Evolutionary conservation across 2,113 vertebrate species (phyloP), one percentile per base, ranked within the genome.

Genomic region (Ctenomys sociabilis): DNA sequence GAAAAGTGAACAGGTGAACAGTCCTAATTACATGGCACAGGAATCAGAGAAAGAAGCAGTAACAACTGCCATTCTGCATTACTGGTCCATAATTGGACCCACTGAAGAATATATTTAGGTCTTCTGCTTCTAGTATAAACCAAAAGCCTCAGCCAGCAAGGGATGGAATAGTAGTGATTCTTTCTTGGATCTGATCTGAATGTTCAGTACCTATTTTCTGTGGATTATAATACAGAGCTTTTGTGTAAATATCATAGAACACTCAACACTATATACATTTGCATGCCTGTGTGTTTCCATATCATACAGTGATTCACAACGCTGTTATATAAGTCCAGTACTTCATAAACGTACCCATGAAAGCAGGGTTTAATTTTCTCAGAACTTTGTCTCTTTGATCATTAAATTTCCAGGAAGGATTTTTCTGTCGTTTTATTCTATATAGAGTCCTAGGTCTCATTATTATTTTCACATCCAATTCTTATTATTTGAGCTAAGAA

Each of bases 401-500:
- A 26, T 85, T 21, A 61, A 26, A 57, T 88, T 37, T 32, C 1
- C 2, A 49, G 1, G 66, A 59, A 64, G 10, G 3, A n/a, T 1
- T 12, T 61, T 9, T 8, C 11, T 45, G 1, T 28, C 3, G 8
- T 32, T 5, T 3, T 8, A 2, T 43, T 4, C 30, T 75, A 4
- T 17, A 19, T 14, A 40, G 32, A 70, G 8, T 88, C 17, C 37
- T 13, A 17, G 10, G 72, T 86, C 3, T 87, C n/a, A 78, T 72
- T 80, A 84, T 64, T 75, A 54, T 63, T 45, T 11, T 49, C 7
- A 22, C 5, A 63, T 54, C 11, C 66, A 11, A 30, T 9, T 45
- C 37, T 49, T 16, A 4, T 10, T 73, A 94, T 75, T 75, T 82
- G 17, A 7, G 5, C 3, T 45, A 78, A 64, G 14, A 22, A 9